Base-by-base conservation (phyloP, 2,113 vertebrate species). In the Sphaerodactylus townsendi region DNA sequence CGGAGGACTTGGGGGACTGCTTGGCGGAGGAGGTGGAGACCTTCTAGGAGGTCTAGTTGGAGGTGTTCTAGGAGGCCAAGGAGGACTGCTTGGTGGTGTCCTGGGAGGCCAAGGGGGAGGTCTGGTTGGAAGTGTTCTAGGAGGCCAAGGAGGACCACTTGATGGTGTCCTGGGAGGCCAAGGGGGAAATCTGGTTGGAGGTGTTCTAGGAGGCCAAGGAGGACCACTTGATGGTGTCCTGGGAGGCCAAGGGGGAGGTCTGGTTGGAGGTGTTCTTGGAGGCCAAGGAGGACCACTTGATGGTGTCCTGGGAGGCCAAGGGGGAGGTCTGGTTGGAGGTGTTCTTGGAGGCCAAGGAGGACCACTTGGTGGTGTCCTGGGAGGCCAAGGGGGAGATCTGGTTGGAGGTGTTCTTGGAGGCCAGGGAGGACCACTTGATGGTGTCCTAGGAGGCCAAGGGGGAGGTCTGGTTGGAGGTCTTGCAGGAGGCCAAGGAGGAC, bases 201-300 rank as follows among this genome's bases (percentile, higher is more conserved):
- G 44, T 44, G 44, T 44, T 9, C 4, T 44, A 9, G 44, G 44
- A 44, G 44, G 9, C 4, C 4, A 44, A 44, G 44, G 44, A 44
- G 44, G 44, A 4, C 44, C 9, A 5, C 44, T 44, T 44, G 44
- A 44, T 44, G 44, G 44, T 9, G 4, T 44, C 44, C 14, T 44
- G 56, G 80, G 56, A 74, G 93, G 93, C 44, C 44, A 44, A 44
- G 44, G 44, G 9, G 44, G 44, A 44, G 44, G 44, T 44, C 4
- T 44, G 44, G 9, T 9, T 44, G 44, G 9, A 5, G 44, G 44
- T 9, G 4, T 44, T 39, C 14, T 44, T 39, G 80, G 56, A 74
- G 93, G 93, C 44, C 44, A 44, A 44, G 44, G 44, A 62, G 86
- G 88, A 62, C 79, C 70, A 71, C 79, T 93, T 1, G 83, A 91